phyloP scores from a whole-genome alignment of 1,140 invertebrate species.

The Trichonephila inaurata region DNA sequence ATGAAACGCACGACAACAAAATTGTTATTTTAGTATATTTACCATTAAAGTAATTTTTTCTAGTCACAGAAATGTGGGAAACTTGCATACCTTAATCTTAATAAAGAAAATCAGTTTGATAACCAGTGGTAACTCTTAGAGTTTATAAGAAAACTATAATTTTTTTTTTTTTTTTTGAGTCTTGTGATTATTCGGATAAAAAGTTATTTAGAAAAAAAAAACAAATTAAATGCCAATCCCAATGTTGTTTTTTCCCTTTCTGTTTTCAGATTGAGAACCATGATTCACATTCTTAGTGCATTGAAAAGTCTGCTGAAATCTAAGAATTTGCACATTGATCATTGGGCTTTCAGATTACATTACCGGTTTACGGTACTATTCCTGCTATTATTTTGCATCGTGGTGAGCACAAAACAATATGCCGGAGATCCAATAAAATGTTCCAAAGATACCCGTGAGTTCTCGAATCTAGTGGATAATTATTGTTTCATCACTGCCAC shows the following conservation, averaged over 20 bases:
- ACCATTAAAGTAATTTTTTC: too few species aligned
- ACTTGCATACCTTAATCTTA: too few species aligned
- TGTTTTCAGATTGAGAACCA: conserved; percentile 33
- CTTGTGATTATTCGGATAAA: too few species aligned
- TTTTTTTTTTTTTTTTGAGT: too few species aligned
- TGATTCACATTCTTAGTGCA: conserved; percentile 96
- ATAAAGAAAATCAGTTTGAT: too few species aligned
- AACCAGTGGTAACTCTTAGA: too few species aligned
- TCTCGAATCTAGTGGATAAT: conserved; percentile 91
- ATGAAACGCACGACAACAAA: too few species aligned
- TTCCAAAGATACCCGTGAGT: conserved; percentile 91
- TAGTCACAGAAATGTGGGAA: too few species aligned
- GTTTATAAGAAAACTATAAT: too few species aligned
- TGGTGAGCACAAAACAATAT: conserved; percentile 88
- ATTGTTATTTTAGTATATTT: too few species aligned
- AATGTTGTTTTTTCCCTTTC: not conserved
- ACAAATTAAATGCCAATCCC: not conserved
- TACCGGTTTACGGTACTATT: conserved; percentile 96
- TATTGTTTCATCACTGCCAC: conserved; percentile 98
- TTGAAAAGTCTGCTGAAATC: conserved; percentile 94
- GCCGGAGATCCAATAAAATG: conserved; percentile 94
- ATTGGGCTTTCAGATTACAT: conserved; percentile 95
- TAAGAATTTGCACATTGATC: conserved; percentile 87
- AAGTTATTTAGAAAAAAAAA: too few species aligned
- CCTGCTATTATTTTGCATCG: conserved; percentile 92